Evolutionary conservation across 2,888 invertebrate genomes (phyloP).

Genomic region (Loripinus fragilis): DNA sequence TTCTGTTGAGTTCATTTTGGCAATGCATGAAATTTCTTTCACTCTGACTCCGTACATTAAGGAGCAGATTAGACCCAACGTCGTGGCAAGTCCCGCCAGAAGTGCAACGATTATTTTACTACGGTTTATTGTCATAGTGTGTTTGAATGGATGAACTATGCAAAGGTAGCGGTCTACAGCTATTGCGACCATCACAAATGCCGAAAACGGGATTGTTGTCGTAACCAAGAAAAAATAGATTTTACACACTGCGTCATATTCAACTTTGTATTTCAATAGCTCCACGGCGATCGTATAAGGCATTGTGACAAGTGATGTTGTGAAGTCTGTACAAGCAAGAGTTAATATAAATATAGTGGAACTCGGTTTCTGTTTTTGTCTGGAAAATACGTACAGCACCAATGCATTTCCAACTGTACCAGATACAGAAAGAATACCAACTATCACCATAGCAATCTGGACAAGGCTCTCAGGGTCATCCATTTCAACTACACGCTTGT

Average conservation of each 20-base stretch:
- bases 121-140: constrained; percentile 77
- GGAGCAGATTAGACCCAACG: constrained; percentile 54
- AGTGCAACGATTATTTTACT: constrained; percentile 64
- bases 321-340: constrained; percentile 78
- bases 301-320: constrained; percentile 78
- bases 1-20: neutral
- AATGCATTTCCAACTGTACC: constrained; percentile 78
- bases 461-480: constrained; percentile 50
- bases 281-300: constrained; percentile 79
- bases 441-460: constrained; percentile 66
- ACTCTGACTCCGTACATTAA: constrained; percentile 48
- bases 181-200: constrained; percentile 78
- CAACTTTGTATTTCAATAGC: constrained; percentile 66
- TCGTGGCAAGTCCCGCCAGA: constrained; percentile 53
- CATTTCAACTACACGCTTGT: constrained; percentile 31
- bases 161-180: constrained; percentile 78
- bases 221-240: constrained; percentile 76
- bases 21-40: neutral
- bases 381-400: constrained; percentile 77
- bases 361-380: constrained; percentile 72
- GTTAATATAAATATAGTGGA: constrained; percentile 81
- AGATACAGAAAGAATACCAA: constrained; percentile 69
- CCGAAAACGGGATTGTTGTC: constrained; percentile 78
- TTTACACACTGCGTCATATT: constrained; percentile 73
- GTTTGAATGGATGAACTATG: constrained; percentile 79